Evolutionary conservation across 1,140 invertebrate species (phyloP).

Genomic region (Tyrophagus putrescentiae): DNA sequence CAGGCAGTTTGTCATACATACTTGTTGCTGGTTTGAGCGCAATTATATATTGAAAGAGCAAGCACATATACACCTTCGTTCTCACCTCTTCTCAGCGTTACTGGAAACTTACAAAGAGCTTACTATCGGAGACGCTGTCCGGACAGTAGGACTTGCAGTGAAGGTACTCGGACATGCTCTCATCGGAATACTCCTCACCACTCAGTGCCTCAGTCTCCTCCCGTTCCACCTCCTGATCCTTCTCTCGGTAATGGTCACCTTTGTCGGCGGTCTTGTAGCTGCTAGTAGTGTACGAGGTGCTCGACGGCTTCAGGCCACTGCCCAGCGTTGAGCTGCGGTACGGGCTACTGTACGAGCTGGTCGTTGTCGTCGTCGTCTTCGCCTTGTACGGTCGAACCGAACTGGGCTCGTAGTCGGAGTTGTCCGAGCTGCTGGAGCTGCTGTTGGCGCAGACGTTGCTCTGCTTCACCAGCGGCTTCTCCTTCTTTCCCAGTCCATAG

Average conservation of each 20-base stretch:
- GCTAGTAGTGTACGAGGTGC: too few relatives aligned
- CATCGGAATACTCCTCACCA: background rate
- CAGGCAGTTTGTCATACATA: too few relatives aligned
- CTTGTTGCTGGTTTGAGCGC: too few relatives aligned
- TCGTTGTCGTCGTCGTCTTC: background rate
- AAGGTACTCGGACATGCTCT: constrained; percentile 11
- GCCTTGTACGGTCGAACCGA: background rate
- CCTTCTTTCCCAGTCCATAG: too few relatives aligned
- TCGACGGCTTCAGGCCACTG: background rate
- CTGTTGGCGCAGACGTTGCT: too few relatives aligned
- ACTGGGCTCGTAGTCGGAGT: background rate
- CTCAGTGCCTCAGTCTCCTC: background rate
- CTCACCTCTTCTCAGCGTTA: too few relatives aligned
- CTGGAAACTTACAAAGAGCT: constrained; percentile 16
- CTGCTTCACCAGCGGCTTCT: too few relatives aligned
- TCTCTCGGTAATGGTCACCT: background rate
- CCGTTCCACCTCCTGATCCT: background rate
- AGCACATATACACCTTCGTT: too few relatives aligned
- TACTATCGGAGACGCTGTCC: background rate
- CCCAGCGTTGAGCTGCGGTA: too few relatives aligned
- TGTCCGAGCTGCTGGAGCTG: too few relatives aligned
- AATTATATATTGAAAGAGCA: too few relatives aligned
- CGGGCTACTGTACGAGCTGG: too few relatives aligned
- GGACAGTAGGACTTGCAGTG: constrained; percentile 15
- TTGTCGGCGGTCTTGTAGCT: background rate